These are phyloP conservation scores for Tyto alba DNA, from an alignment of 2,113 vertebrate species.

Conservation along the genomic window DNA sequence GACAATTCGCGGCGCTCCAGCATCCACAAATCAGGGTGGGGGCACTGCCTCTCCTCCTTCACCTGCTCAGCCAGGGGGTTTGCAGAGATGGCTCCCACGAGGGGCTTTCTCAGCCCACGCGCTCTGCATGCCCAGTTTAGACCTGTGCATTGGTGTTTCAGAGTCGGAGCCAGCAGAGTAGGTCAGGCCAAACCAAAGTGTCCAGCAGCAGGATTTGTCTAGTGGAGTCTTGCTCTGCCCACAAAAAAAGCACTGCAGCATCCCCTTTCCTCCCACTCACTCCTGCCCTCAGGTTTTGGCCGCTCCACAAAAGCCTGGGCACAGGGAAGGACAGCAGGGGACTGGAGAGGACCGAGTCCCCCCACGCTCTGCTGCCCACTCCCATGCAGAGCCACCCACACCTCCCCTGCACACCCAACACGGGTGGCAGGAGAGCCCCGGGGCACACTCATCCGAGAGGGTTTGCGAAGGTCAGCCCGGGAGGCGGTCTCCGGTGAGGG, in stretches of 20 bases:
- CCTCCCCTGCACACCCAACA: accelerated
- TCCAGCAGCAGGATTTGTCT: not conserved
- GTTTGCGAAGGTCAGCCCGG: not conserved
- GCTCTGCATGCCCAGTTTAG: not conserved
- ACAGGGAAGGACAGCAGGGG: not conserved
- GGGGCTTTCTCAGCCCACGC: not conserved
- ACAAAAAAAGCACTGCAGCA: not conserved
- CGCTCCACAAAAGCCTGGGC: not conserved
- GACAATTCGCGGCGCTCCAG: not conserved
- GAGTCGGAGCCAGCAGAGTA: not conserved
- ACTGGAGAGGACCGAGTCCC: not conserved
- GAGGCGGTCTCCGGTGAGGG: not conserved
- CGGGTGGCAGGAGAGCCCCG: not conserved
- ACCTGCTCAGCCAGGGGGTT: not conserved
- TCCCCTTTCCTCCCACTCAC: not conserved
- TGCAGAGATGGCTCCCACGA: not conserved
- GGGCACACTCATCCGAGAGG: not conserved
- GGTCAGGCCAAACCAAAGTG: not conserved
- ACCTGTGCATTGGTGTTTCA: accelerated
- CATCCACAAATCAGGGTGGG: accelerated
- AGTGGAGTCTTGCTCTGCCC: not conserved
- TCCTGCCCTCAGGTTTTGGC: not conserved
- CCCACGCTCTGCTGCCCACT: not conserved
- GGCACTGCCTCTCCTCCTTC: not conserved
- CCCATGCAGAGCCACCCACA: accelerated